These are phyloP conservation scores for human DNA, from an alignment of 2,113 vertebrate species.

Conservation along the genomic window DNA sequence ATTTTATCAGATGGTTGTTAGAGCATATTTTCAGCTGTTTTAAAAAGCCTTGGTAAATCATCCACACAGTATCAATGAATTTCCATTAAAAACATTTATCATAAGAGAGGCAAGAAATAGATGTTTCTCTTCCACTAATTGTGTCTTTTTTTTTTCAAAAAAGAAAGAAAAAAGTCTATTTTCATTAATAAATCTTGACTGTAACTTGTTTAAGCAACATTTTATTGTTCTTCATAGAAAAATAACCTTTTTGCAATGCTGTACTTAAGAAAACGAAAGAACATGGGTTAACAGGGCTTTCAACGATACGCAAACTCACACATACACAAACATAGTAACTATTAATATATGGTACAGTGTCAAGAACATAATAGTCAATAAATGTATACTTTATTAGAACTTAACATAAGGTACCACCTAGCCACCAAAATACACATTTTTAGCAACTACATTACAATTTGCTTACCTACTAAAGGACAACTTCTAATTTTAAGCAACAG, in stretches of 20 bases:
- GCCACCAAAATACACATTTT: background rate
- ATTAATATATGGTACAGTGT: background rate
- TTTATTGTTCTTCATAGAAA: background rate
- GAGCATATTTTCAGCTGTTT: slow-evolving; percentile 43
- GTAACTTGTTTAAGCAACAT: slow-evolving; percentile 18
- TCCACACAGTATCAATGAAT: slow-evolving; percentile 18
- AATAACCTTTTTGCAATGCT: background rate
- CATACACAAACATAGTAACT: background rate
- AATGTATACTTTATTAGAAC: background rate
- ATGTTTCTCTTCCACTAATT: slow-evolving; percentile 32
- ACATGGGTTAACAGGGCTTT: background rate
- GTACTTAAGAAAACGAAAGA: slow-evolving; percentile 16
- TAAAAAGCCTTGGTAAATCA: slow-evolving; percentile 43
- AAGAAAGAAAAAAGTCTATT: background rate
- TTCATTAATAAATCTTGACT: slow-evolving; percentile 20
- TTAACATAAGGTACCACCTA: background rate
- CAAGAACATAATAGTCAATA: background rate
- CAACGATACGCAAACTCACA: background rate
- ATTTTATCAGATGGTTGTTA: slow-evolving; percentile 57
- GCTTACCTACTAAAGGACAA: background rate
- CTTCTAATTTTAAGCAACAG: background rate
- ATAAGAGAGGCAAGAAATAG: slow-evolving; percentile 37
- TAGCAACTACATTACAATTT: background rate
- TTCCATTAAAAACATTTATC: slow-evolving; percentile 26
- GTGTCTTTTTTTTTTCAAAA: background rate